These are phyloP conservation scores for Nasonia longicornis DNA, from an alignment of 1,140 invertebrate genomes.

Conservation along the genomic window DNA sequence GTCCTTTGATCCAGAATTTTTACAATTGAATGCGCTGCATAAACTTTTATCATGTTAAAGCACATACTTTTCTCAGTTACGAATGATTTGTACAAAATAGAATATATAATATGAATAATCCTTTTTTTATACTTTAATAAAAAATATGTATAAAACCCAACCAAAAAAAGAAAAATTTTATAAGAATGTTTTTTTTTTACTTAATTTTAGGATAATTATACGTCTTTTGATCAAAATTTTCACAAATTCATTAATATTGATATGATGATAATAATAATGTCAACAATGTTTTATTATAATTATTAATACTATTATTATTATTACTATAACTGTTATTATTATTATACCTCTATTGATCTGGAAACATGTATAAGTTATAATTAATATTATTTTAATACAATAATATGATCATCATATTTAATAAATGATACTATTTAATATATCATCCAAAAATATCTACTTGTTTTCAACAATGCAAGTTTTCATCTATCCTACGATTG, in stretches of 20 bases:
- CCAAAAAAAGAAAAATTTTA: neutral
- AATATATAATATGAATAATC: neutral
- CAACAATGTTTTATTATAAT: neutral
- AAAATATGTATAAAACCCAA: neutral
- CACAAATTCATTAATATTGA: neutral
- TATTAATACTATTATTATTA: conserved; percentile 5
- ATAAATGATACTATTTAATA: conserved; percentile 65
- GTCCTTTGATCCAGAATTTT: neutral
- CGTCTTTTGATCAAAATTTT: too few species aligned
- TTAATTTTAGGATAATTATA: too few species aligned
- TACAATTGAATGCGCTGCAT: conserved; percentile 5
- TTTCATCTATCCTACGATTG: conserved; percentile 41
- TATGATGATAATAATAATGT: neutral
- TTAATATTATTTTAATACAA: conserved; percentile 55
- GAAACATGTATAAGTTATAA: neutral
- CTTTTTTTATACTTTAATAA: neutral
- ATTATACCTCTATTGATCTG: neutral
- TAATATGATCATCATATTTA: conserved; percentile 60
- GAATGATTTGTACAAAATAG: neutral
- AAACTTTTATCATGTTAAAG: neutral
- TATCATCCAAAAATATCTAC: conserved; percentile 64
- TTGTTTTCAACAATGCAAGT: conserved; percentile 49
- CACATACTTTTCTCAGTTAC: neutral
- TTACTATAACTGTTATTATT: neutral
- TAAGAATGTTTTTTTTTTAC: neutral